Evolutionary conservation across 2,797 vertebrate genomes (phyloP), one percentile per base, ranked within the genome.

Genomic region (Cetoscarus ocellatus): DNA sequence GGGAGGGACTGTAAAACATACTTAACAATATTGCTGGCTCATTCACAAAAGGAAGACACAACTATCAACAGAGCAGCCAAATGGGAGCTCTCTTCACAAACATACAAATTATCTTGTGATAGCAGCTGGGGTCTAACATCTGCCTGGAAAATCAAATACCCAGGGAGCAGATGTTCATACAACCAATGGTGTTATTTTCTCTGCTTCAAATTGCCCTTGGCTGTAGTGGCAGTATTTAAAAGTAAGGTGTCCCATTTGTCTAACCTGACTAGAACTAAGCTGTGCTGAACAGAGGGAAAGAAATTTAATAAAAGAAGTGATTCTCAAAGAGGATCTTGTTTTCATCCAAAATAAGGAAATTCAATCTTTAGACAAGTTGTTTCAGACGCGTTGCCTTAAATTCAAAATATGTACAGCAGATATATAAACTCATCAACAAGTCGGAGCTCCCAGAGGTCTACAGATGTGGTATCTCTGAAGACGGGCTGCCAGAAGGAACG

Each of bases 61-160:
- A 93, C 90, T 89, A 96, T 96, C 95, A 95, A 94, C 94, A 94
- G 94, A 86, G 83, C 88, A 89, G 90, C 93, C 94, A 96, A 96
- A 96, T 95, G 95, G 95, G 94, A 96, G 93, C 91, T 86, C 88
- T 93, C 94, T 95, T 93, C 94, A 95, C 94, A 96, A 96, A 96
- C 94, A 96, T 93, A 96, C 95, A 96, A 96, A 97, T 94, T 94
- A 95, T 97, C 94, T 93, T 94, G 92, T 96, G 95, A 95, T 96
- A 97, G 96, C 96, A 97, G 95, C 96, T 97, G 96, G 96, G 95
- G 93, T 95, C 94, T 93, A 97, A 97, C 97, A 98, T 97, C 97
- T 98, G 96, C 95, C 95, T 96, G 87, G 91, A 90, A 94, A 96
- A 96, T 96, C 95, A 95, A 95, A 96, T 91, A 94, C 94, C 95